These are phyloP conservation scores for Drosophila lacicola DNA, from an alignment of 2,888 invertebrate species.

Conservation along the genomic window DNA sequence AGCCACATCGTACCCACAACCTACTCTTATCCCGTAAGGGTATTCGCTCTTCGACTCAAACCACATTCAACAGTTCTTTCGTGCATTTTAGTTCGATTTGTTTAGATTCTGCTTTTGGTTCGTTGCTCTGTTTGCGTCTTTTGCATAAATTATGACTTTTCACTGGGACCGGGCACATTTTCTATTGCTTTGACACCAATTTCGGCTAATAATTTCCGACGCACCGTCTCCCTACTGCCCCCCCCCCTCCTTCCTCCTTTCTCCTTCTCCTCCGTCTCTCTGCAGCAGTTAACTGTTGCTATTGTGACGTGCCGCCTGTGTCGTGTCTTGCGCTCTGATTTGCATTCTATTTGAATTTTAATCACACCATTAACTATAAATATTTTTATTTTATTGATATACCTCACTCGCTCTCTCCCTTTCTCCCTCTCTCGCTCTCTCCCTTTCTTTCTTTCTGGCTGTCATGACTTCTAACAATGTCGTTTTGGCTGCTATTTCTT, in stretches of 20 bases:
- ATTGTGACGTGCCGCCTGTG: conserved; percentile 18
- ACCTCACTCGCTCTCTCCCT: neutral
- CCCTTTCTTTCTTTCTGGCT: neutral
- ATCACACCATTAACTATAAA: conserved; percentile 73
- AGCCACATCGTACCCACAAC: too few relatives aligned
- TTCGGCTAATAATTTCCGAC: conserved; percentile 75
- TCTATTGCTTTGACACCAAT: conserved; percentile 74
- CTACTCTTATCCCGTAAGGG: neutral
- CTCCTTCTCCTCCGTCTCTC: neutral
- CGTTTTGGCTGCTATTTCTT: conserved; percentile 50
- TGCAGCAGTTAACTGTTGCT: neutral
- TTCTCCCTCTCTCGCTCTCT: conserved; percentile 1
- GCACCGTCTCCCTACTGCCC: conserved; percentile 11
- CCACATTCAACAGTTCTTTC: conserved; percentile 11
- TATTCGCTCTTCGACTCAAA: conserved; percentile 3
- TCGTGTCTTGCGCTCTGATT: conserved; percentile 64
- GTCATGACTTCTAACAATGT: conserved; percentile 15
- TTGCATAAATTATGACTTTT: conserved; percentile 75
- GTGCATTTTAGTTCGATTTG: conserved; percentile 12
- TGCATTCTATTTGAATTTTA: conserved; percentile 79
- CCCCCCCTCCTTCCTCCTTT: neutral
- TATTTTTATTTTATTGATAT: conserved; percentile 63
- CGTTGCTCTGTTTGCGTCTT: conserved; percentile 73
- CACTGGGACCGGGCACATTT: conserved; percentile 48
- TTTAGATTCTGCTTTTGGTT: conserved; percentile 47